Conservation (phyloP, 2,113 vertebrate genomes). For the Pyrgilauda ruficollis region DNA sequence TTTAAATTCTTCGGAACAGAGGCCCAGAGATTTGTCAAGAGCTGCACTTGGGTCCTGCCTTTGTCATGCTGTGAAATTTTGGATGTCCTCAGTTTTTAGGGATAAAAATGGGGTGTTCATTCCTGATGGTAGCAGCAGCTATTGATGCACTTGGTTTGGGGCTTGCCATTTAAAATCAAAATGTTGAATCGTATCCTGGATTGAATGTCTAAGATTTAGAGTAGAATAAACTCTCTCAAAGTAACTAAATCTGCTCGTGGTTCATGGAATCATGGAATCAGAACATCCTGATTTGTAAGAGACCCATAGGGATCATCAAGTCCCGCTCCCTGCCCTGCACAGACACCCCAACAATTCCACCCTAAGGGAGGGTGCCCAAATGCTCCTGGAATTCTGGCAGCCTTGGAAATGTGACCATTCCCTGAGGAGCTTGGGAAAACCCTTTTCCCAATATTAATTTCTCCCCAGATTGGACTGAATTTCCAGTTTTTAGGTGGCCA, state of each 20-base stretch:
- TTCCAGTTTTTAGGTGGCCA: not conserved
- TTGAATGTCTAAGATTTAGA: not conserved
- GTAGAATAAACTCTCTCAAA: not conserved
- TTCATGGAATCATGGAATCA: not conserved
- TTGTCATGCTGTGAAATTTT: too few relatives aligned
- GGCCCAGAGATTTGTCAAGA: not conserved
- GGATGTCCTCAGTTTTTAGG: fast-evolving
- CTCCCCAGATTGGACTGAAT: not conserved
- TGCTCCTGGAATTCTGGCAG: not conserved
- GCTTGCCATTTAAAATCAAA: not conserved
- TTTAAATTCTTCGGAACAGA: not conserved
- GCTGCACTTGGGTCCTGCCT: not conserved
- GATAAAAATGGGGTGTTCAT: not conserved
- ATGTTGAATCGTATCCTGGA: fast-evolving
- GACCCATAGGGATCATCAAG: not conserved
- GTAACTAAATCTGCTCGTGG: not conserved
- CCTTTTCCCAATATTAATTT: fast-evolving
- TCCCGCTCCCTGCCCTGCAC: not conserved
- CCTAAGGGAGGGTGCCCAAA: not conserved
- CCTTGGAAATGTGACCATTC: not conserved
- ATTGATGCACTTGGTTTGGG: not conserved
- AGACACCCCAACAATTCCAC: not conserved
- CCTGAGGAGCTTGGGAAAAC: not conserved
- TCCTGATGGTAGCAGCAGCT: not conserved
- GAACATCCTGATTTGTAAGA: too few relatives aligned